Conservation (phyloP, 1,140 invertebrate genomes). For the Spodoptera litura region DNA sequence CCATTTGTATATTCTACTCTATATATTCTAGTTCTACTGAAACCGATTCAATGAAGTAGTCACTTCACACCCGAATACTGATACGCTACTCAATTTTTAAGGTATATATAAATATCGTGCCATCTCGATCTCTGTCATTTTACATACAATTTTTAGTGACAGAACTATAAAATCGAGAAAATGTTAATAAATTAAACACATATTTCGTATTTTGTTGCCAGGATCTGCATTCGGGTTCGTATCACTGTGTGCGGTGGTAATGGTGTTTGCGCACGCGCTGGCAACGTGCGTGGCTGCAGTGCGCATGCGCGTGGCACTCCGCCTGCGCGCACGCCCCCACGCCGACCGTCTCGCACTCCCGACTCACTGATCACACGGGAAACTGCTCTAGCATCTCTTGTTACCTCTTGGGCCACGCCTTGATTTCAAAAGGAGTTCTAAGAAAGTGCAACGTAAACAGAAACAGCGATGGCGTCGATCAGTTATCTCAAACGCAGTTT, state of each 20-base stretch:
- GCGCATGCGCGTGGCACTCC: conserved; percentile 54
- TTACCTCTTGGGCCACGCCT: neutral
- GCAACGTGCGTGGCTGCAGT: conserved; percentile 60
- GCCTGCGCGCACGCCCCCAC: conserved; percentile 55
- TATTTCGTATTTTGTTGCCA: conserved; percentile 52
- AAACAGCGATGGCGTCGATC: neutral
- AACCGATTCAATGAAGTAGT: too few relatives aligned
- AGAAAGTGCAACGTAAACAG: neutral
- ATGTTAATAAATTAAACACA: too few relatives aligned
- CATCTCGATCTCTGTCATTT: too few relatives aligned
- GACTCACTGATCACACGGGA: conserved; percentile 64
- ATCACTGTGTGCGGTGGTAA: conserved; percentile 73
- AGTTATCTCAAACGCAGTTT: neutral
- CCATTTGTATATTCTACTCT: too few relatives aligned
- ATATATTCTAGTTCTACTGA: too few relatives aligned
- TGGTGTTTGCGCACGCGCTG: conserved; percentile 73
- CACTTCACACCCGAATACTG: too few relatives aligned
- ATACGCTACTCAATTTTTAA: too few relatives aligned
- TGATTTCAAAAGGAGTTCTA: neutral
- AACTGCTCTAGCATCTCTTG: conserved; percentile 2
- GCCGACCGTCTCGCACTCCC: conserved; percentile 68
- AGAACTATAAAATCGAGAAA: too few relatives aligned
- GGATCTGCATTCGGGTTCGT: conserved; percentile 77
- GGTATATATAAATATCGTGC: too few relatives aligned
- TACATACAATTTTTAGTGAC: too few relatives aligned